phyloP scores from a whole-genome alignment of 2,113 vertebrate species.

The Dromas ardeola region DNA sequence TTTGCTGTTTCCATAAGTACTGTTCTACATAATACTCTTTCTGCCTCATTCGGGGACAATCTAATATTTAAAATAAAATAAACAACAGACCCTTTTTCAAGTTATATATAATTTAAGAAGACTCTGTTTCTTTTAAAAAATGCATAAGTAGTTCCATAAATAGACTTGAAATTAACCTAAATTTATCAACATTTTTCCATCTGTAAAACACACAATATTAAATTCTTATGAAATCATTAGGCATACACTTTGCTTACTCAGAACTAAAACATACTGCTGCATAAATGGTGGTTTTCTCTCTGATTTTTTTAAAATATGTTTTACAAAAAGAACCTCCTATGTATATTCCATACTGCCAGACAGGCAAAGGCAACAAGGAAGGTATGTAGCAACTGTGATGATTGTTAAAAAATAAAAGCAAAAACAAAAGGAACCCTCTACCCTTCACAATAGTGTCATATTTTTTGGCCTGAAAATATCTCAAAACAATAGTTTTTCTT shows the following conservation, averaged over 20 bases:
- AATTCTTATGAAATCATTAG: slow-evolving; percentile 69
- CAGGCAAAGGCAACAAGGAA: not conserved
- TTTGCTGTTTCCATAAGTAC: slow-evolving; percentile 47
- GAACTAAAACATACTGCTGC: slow-evolving; percentile 38
- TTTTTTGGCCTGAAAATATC: slow-evolving; percentile 14
- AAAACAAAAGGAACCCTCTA: not conserved
- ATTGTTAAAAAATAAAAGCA: not conserved
- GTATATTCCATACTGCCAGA: not conserved
- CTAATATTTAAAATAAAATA: slow-evolving; percentile 68
- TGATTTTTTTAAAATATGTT: not conserved
- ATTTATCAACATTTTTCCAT: slow-evolving; percentile 61
- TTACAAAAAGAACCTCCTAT: not conserved
- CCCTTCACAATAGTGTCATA: not conserved
- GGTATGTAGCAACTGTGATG: not conserved
- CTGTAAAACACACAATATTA: slow-evolving; percentile 65
- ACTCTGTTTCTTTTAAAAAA: slow-evolving; percentile 64
- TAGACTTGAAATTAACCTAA: slow-evolving; percentile 67
- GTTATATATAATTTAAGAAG: slow-evolving; percentile 63
- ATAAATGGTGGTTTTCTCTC: not conserved
- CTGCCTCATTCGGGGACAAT: slow-evolving; percentile 27
- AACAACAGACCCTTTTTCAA: slow-evolving; percentile 39
- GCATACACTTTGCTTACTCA: slow-evolving; percentile 44
- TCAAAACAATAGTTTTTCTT: slow-evolving; percentile 53
- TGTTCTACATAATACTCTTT: not conserved
- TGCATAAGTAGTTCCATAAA: slow-evolving; percentile 59